Evolutionary conservation across 2,888 invertebrate species (phyloP).

Genomic region (Euspilapteryx auroguttella): DNA sequence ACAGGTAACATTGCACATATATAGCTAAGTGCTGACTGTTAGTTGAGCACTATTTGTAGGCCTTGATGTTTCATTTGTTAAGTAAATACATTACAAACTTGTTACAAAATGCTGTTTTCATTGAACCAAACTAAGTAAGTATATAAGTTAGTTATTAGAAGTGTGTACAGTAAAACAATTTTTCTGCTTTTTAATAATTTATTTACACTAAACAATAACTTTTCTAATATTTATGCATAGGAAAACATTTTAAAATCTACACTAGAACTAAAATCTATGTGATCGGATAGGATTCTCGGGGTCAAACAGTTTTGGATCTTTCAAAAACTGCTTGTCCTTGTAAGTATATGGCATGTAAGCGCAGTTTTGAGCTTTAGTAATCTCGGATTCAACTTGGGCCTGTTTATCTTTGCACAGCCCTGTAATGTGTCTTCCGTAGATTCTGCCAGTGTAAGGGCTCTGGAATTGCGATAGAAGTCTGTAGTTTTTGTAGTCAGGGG

Average conservation of each 20-base stretch:
- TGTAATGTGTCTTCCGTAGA: constrained; percentile 92
- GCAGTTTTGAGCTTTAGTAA: constrained; percentile 72
- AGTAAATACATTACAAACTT: no score
- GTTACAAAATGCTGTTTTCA: no score
- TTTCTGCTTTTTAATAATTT: no score
- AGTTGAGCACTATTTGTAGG: no score
- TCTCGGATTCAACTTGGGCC: constrained; percentile 69
- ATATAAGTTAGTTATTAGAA: no score
- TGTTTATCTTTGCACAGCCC: constrained; percentile 88
- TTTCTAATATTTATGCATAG: no score
- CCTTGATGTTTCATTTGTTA: no score
- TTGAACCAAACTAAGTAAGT: no score
- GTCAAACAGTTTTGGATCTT: constrained; percentile 91
- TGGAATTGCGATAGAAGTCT: constrained; percentile 93
- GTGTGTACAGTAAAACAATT: no score
- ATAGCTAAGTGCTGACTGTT: no score
- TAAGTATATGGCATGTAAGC: constrained; percentile 83
- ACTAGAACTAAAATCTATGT: constrained; percentile 68
- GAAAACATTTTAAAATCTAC: constrained; percentile 6
- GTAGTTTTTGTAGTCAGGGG: constrained; percentile 88
- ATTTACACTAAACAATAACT: no score
- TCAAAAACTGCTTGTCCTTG: constrained; percentile 77
- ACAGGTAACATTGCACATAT: no score
- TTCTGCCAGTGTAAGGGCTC: constrained; percentile 90
- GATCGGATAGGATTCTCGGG: constrained; percentile 80